Conservation (phyloP, 2,113 vertebrate genomes). For the Pagrus major region DNA sequence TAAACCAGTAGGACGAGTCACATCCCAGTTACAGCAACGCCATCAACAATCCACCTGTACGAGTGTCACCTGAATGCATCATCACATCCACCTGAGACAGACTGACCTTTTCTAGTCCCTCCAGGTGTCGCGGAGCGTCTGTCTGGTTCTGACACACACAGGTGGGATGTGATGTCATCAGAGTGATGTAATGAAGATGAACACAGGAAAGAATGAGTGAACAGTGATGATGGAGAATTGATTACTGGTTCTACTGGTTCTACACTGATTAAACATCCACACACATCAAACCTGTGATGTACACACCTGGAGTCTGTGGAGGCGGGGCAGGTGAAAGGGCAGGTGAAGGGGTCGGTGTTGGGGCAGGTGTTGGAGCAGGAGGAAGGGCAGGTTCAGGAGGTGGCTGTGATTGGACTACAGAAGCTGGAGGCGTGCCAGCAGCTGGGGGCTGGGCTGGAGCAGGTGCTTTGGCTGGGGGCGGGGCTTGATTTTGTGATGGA, state of each 20-base stretch:
- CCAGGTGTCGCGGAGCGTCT: conserved; percentile 71
- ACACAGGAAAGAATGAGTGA: conserved; percentile 31
- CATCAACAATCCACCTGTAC: background rate
- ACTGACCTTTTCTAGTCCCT: conserved; percentile 79
- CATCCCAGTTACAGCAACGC: background rate
- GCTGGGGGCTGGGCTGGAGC: conserved; percentile 10
- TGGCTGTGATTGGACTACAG: conserved; percentile 17
- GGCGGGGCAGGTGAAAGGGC: conserved; percentile 49
- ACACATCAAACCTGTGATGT: conserved; percentile 22
- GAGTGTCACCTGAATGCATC: conserved; percentile 16
- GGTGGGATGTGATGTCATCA: conserved; percentile 36
- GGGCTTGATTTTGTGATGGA: background rate
- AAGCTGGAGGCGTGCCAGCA: no score
- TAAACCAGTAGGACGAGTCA: conserved; percentile 8
- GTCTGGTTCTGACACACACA: conserved; percentile 65
- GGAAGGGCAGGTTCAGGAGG: background rate
- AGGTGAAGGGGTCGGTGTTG: conserved; percentile 30
- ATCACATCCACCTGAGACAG: conserved; percentile 9
- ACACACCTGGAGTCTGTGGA: conserved; percentile 75
- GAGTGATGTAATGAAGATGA: conserved; percentile 12
- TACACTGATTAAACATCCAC: background rate
- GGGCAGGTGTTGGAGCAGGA: background rate
- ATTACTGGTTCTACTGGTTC: background rate
- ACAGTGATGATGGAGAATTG: background rate
- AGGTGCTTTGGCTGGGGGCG: background rate